Evolutionary conservation across 2,888 invertebrate species (phyloP), one percentile per base, ranked within the genome.

Genomic region (Ophraella communa): DNA sequence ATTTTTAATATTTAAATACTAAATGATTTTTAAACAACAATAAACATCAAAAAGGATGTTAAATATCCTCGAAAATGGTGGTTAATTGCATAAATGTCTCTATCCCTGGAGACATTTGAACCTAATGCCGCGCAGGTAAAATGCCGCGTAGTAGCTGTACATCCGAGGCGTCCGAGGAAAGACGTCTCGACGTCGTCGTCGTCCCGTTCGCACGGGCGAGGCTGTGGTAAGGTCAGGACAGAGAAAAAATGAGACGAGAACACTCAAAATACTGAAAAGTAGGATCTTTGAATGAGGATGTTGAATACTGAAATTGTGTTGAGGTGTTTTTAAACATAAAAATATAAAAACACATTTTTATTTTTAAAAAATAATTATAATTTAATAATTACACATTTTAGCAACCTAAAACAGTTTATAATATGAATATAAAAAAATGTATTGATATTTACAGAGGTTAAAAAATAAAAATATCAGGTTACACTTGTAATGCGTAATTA

Each of bases 101-200:
- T 61, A 62, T 65, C 64, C 60, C 66, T 73, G 66, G 63, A 57
- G 66, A 64, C 72, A 69, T 73, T 70, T 70, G 66, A 67, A 69
- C 73, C 71, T 71, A 45, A 53, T 66, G 47, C 74, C 74, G 72
- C 68, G 47, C 74, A 74, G 72, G 71, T 70, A 74, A 67, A 69
- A n/a, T n/a, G n/a, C n/a, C 73, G 71, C 75, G 73, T 71, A 74
- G 74, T 72, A 74, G 74, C 71, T 61, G 69, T n/a, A 55, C 49
- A 57, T 45, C 44, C 55, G 51, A 53, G 60, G 42, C 65, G 61
- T 63, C 65, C 65, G 24, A 51, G 59, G 66, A 73, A 73, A 68
- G 70, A 27, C 39, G 55, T 39, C 44, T 33, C 39, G 55, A 51
- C 49, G 49, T 51, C 53, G 20, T 14, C 23, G 47, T 20, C 30